Percentiles rank a stretch among this genome's conserved stretches.
phyloP scores from a whole-genome alignment of 2,888 invertebrate species.

The Tethea ocularis region DNA sequence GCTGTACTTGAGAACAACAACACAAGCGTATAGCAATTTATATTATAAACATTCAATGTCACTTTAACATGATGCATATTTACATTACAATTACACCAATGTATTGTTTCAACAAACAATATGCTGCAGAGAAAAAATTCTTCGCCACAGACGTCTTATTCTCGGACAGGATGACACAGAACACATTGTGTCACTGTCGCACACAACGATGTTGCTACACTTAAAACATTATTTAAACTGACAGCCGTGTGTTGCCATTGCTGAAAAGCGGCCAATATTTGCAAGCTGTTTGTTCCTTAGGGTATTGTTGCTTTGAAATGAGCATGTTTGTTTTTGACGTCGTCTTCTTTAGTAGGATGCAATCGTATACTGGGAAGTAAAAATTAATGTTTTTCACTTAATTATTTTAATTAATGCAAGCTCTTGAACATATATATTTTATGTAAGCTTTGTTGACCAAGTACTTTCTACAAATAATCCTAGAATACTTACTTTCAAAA shows the following conservation, averaged over 20 bases:
- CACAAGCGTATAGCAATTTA: slow-evolving; percentile 14
- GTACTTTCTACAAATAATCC: background rate
- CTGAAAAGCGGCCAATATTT: slow-evolving; percentile 44
- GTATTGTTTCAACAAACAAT: slow-evolving; percentile 30
- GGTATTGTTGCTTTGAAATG: slow-evolving; percentile 27
- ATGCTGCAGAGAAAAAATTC: slow-evolving; percentile 14
- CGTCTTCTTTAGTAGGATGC: slow-evolving; percentile 20
- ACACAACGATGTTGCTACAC: slow-evolving; percentile 20
- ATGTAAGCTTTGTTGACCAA: background rate
- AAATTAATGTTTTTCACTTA: background rate
- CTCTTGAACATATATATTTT: background rate
- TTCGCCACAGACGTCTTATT: slow-evolving; percentile 11
- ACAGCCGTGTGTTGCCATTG: slow-evolving; percentile 41
- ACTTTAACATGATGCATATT: slow-evolving; percentile 33
- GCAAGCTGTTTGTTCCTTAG: slow-evolving; percentile 40
- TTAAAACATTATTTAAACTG: slow-evolving; percentile 39
- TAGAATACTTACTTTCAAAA: slow-evolving; percentile 20
- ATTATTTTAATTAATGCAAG: background rate
- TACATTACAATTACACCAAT: slow-evolving; percentile 34
- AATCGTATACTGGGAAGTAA: slow-evolving; percentile 11
- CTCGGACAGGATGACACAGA: slow-evolving; percentile 17
- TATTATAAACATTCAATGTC: slow-evolving; percentile 41
- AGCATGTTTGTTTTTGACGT: slow-evolving; percentile 32
- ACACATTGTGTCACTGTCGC: slow-evolving; percentile 23
- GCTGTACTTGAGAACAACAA: slow-evolving; percentile 16